Conservation (phyloP, 2,113 vertebrate genomes). For the Platycercus adscitus region DNA sequence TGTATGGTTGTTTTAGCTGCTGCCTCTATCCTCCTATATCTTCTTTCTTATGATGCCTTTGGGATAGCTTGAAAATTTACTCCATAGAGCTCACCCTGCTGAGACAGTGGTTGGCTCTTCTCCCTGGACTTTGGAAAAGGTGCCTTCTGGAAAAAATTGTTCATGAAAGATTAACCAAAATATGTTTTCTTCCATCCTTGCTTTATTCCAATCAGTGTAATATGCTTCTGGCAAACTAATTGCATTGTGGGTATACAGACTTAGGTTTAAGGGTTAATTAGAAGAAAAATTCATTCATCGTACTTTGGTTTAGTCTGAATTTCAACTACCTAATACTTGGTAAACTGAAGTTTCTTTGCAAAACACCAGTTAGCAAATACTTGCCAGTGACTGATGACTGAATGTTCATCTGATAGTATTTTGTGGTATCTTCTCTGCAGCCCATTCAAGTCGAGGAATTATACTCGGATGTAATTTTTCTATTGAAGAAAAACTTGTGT, state of each 20-base stretch:
- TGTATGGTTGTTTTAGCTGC: neutral
- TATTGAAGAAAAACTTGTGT: neutral
- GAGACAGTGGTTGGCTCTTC: neutral
- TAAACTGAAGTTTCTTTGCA: neutral
- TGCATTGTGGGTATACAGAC: neutral
- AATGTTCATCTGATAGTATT: neutral
- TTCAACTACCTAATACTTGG: neutral
- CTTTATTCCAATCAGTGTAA: neutral
- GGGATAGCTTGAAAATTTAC: neutral
- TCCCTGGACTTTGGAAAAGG: neutral
- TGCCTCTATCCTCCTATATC: fast-evolving
- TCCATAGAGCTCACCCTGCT: neutral
- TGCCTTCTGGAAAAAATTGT: neutral
- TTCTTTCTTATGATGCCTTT: neutral
- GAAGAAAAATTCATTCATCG: neutral
- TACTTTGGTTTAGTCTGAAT: neutral
- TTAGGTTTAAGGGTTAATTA: neutral
- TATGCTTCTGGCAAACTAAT: neutral
- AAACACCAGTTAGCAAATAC: neutral
- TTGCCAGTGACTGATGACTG: neutral
- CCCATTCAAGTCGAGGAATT: neutral
- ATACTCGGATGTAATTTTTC: neutral
- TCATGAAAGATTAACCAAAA: neutral
- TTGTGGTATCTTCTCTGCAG: neutral
- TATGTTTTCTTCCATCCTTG: neutral